These are phyloP conservation scores for Bagarius yarrelli DNA, from an alignment of 2,113 vertebrate genomes.

Conservation along the genomic window DNA sequence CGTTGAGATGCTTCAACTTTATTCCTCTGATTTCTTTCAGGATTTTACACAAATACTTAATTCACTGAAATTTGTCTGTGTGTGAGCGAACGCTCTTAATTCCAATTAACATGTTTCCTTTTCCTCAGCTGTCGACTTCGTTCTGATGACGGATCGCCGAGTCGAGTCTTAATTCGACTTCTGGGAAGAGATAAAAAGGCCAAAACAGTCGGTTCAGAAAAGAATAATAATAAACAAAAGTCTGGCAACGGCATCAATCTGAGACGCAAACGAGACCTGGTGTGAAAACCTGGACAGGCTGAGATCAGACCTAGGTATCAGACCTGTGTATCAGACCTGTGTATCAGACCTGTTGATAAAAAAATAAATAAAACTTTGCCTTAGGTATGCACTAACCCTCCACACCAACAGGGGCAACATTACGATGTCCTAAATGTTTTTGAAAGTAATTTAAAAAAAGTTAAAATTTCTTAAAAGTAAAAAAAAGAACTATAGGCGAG, in stretches of 20 bases:
- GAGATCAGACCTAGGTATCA: neutral
- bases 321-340: too few relatives aligned
- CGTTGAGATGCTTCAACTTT: neutral
- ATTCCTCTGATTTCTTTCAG: neutral
- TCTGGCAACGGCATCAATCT: slow-evolving; percentile 70
- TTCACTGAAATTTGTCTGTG: slow-evolving; percentile 4
- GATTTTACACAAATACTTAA: neutral
- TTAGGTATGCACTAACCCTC: too few relatives aligned
- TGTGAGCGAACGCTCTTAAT: slow-evolving; percentile 62
- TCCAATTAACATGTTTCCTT: slow-evolving; percentile 79
- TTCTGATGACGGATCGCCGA: slow-evolving; percentile 74
- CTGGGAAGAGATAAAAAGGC: slow-evolving; percentile 68
- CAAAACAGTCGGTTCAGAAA: slow-evolving; percentile 68
- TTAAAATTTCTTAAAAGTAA: neutral
- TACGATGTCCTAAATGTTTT: too few relatives aligned
- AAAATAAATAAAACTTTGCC: too few relatives aligned
- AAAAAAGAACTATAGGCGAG: neutral
- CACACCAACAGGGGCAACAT: too few relatives aligned
- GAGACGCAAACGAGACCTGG: slow-evolving; percentile 25
- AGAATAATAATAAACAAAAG: slow-evolving; percentile 48
- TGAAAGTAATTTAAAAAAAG: too few relatives aligned
- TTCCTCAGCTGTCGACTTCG: slow-evolving; percentile 68
- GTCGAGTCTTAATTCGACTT: slow-evolving; percentile 75
- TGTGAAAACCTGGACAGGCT: neutral
- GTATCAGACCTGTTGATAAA: too few relatives aligned